Evolutionary conservation across 2,888 invertebrate genomes (phyloP).

Genomic region (Sinohyriopsis cumingii): DNA sequence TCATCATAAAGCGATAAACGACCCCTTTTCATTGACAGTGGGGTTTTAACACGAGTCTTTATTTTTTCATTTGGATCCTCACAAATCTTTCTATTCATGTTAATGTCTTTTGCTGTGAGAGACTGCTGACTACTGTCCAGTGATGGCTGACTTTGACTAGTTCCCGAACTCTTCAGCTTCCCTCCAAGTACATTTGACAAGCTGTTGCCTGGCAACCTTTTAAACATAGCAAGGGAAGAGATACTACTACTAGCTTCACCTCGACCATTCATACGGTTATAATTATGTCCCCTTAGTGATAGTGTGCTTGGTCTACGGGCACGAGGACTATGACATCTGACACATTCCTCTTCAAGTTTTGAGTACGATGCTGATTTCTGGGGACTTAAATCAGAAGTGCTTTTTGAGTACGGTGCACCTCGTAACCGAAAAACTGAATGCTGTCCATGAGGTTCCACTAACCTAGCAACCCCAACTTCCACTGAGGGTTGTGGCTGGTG

Average conservation of each 20-base stretch:
- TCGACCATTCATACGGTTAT: slow-evolving; percentile 23
- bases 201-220: slow-evolving; percentile 19
- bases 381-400: slow-evolving; percentile 54
- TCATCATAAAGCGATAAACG: slow-evolving; percentile 90
- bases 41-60: slow-evolving; percentile 57
- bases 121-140: too few species aligned
- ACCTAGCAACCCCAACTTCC: slow-evolving; percentile 50
- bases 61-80: slow-evolving; percentile 51
- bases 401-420: slow-evolving; percentile 50
- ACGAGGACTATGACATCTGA: slow-evolving; percentile 4
- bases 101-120: background rate
- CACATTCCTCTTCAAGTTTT: slow-evolving; percentile 29
- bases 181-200: slow-evolving; percentile 10
- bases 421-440: slow-evolving; percentile 36
- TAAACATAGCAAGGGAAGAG: slow-evolving; percentile 22
- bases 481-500: slow-evolving; percentile 10
- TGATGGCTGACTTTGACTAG: too few species aligned
- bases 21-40: slow-evolving; percentile 52
- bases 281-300: slow-evolving; percentile 59
- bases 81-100: slow-evolving; percentile 3
- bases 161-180: too few species aligned
- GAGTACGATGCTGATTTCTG: slow-evolving; percentile 26
- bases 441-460: slow-evolving; percentile 23
- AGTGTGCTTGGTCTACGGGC: slow-evolving; percentile 54
- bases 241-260: slow-evolving; percentile 21